These are phyloP conservation scores for Melanerpes aurifrons DNA, from an alignment of 2,113 vertebrate species.

Conservation along the genomic window DNA sequence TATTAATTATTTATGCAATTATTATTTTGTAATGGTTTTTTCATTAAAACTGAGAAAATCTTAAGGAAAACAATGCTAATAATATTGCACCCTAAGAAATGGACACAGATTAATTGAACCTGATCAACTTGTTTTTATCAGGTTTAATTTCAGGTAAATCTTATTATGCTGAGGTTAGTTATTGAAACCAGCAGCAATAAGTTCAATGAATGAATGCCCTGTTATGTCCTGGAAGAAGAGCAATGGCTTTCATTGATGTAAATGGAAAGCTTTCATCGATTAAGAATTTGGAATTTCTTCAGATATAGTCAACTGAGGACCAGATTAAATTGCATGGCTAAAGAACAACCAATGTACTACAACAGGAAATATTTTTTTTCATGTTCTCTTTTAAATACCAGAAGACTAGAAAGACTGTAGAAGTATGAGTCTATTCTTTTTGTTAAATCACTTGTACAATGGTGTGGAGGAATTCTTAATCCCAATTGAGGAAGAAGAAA, in stretches of 20 bases:
- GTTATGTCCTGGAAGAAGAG: background rate
- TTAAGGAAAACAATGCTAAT: background rate
- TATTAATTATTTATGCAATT: background rate
- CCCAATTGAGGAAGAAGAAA: background rate
- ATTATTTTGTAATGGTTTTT: background rate
- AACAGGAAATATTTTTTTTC: background rate
- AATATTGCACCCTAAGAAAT: background rate
- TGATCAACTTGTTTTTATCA: background rate
- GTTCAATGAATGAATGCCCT: background rate
- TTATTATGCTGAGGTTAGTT: background rate
- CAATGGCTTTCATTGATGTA: background rate
- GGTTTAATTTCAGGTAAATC: background rate
- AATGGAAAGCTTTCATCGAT: background rate
- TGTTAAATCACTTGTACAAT: background rate
- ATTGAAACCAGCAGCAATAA: background rate
- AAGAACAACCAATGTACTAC: background rate
- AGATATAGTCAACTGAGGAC: background rate
- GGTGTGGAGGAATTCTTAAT: background rate
- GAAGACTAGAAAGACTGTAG: background rate
- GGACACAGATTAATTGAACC: accelerated
- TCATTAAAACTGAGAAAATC: background rate
- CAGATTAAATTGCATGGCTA: background rate
- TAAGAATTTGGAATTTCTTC: background rate
- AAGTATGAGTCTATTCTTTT: background rate
- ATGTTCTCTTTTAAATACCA: background rate